phyloP scores from a whole-genome alignment of 64 coral and sea anemone genomes.

The Pocillopora verrucosa region DNA sequence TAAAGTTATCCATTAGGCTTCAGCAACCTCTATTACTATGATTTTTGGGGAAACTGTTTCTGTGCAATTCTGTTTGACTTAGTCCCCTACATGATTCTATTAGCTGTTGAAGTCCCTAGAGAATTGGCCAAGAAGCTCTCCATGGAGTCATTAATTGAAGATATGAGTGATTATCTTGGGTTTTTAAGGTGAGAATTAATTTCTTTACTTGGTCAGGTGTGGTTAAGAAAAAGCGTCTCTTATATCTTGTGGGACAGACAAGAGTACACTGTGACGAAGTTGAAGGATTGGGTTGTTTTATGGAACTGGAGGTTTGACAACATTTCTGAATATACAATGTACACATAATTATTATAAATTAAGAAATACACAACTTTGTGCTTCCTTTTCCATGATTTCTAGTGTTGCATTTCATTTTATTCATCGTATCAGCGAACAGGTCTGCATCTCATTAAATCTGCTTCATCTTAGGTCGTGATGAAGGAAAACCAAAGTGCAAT shows the following conservation, averaged over 20 bases:
- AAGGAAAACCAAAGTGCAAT: slow-evolving; percentile 69
- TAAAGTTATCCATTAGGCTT: too few species aligned
- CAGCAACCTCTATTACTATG: too few species aligned
- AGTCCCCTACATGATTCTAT: too few species aligned
- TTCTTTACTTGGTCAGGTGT: slow-evolving; percentile 41
- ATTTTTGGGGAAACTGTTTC: too few species aligned
- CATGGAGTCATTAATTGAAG: too few species aligned
- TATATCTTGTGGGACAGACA: slow-evolving; percentile 94
- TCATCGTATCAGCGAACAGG: too few species aligned
- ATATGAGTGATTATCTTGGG: not conserved
- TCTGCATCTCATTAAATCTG: not conserved
- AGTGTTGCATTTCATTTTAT: too few species aligned
- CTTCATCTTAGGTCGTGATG: slow-evolving; percentile 62
- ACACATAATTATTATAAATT: not conserved
- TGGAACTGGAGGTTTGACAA: slow-evolving; percentile 92
- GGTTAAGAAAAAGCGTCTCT: slow-evolving; percentile 73
- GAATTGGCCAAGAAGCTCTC: too few species aligned
- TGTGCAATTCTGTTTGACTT: too few species aligned
- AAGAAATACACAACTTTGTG: not conserved
- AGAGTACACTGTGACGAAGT: slow-evolving; percentile 91
- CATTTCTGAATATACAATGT: not conserved
- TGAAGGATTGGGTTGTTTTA: slow-evolving; percentile 83
- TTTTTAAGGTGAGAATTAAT: not conserved
- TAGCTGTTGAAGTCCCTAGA: too few species aligned
- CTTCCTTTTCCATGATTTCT: too few species aligned